Evolutionary conservation across 2,888 invertebrate species (phyloP), one percentile per base, ranked within the genome.

Genomic region (Cerastis rubricosa): DNA sequence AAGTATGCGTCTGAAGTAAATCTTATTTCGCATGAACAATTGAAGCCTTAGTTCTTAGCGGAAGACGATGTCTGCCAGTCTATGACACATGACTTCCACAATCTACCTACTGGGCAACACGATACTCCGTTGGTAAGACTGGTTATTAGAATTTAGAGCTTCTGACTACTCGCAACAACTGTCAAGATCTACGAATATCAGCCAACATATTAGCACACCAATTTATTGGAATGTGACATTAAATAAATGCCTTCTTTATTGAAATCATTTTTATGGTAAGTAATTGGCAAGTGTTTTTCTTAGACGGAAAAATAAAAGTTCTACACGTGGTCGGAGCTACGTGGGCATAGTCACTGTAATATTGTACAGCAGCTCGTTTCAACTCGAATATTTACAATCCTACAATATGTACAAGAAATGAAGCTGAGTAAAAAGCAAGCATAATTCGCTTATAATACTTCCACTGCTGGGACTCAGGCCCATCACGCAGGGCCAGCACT

Each of bases 381-480:
- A 49, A 17, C 17, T 40, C 17, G 35, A 29, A n/a, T n/a, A n/a
- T n/a, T n/a, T 14, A 29, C 25, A 68, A 57, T 14, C 4, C 11
- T n/a, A n/a, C n/a, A 25, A 40, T n/a, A 29, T 2, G n/a, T 40
- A 0, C 40, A 79, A 61, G 17, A 65, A 70, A 64, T 35, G 29
- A 22, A 65, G 40, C 79, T 47, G 3, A 61, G 72, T 54, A 49
- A n/a, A 72, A 40, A 65, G 19, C n/a, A 43, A 64, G 51, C 45
- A 59, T 22, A 22, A 35, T 61, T 22, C 35, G 2, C 22, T 1
- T 29, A 1, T 61, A 61, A 25, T n/a, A 2, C 1, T 57, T 25
- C 25, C 14, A 57, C 2, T 25, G 12, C 51, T 57, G 25, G 6
- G 6, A 12, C 25, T 57, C 25, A 25, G 25, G 25, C 14, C n/a